phyloP scores from a whole-genome alignment of 2,888 invertebrate genomes.

The Leucoptera coffeella region DNA sequence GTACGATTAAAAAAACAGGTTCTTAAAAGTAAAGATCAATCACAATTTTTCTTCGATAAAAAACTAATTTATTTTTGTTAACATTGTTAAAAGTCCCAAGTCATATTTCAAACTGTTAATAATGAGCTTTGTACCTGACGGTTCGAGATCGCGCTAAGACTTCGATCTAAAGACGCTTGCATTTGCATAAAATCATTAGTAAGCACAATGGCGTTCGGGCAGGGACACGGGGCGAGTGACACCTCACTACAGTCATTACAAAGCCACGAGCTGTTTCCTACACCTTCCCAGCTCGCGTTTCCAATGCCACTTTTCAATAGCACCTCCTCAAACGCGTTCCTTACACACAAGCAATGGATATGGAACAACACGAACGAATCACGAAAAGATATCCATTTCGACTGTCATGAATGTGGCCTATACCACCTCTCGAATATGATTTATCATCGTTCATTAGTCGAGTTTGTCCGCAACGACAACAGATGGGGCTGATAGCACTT shows the following conservation, averaged over 20 bases:
- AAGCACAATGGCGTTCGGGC: constrained; percentile 50
- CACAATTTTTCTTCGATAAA: constrained; percentile 18
- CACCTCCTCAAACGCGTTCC: too few relatives aligned
- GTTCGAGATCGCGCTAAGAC: constrained; percentile 51
- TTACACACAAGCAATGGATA: constrained; percentile 21
- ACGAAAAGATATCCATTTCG: too few relatives aligned
- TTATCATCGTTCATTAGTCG: constrained; percentile 55
- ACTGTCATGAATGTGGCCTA: too few relatives aligned
- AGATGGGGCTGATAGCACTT: constrained; percentile 55
- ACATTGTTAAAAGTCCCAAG: constrained; percentile 34
- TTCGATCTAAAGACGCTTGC: constrained; percentile 52
- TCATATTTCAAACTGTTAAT: constrained; percentile 51
- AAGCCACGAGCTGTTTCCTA: too few relatives aligned
- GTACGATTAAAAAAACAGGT: not conserved
- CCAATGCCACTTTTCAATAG: too few relatives aligned
- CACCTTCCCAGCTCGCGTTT: too few relatives aligned
- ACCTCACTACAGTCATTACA: constrained; percentile 19
- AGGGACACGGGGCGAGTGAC: constrained; percentile 44
- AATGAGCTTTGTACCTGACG: constrained; percentile 51
- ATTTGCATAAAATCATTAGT: constrained; percentile 56
- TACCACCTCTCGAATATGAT: constrained; percentile 53
- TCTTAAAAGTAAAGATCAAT: constrained; percentile 2
- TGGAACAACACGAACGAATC: constrained; percentile 9
- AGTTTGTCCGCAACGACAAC: constrained; percentile 54
- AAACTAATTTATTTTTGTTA: constrained; percentile 22